Evolutionary conservation across 2,797 vertebrate genomes (phyloP), one percentile per base, ranked within the genome.

Genomic region (Chiloscyllium punctatum): DNA sequence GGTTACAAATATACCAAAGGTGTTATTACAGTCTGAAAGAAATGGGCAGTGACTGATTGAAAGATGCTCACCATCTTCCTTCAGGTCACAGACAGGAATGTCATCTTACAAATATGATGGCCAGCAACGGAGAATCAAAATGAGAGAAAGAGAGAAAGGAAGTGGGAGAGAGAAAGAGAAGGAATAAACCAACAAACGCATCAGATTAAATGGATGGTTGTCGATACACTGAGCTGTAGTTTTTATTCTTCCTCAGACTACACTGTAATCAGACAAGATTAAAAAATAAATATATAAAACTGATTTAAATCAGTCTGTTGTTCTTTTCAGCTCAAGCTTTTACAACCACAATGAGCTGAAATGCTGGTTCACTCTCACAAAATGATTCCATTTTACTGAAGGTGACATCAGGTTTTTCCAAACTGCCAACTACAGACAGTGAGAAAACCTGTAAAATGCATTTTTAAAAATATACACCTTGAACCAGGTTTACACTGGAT

Each of bases 1-100:
- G 98, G 98, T 98, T 98, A 98, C 98, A 98, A 98, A 98, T 97
- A 98, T 98, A 98, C 98, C 96, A 95, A 95, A 72, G 96, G 96
- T 95, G 95, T 96, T 97, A 97, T 98, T 97, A 99, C 98, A 98
- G 98, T 97, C 97, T 97, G 97, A 97, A 98, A 97, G 97, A 97
- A 96, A 96, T 97, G 96, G 97, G 97, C 97, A 98, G 98, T 97
- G 98, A 98, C 98, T 97, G 97, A 97, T 97, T 97, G 97, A 37
- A 30, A 51, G 33, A 92, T 8, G 90, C 96, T 96, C 96, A 96
- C 21, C 96, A 96, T 90, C 18, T 96, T 96, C 95, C 96, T 96
- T 95, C 95, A 94, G 91, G 91, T 95, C 42, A 74, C 79, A 94
- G 77, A 96, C 98, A 98, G 53, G 97, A 97, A 98, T 97, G 97